phyloP scores from a whole-genome alignment of 2,797 vertebrate species.

The Pseudopleuronectes americanus region DNA sequence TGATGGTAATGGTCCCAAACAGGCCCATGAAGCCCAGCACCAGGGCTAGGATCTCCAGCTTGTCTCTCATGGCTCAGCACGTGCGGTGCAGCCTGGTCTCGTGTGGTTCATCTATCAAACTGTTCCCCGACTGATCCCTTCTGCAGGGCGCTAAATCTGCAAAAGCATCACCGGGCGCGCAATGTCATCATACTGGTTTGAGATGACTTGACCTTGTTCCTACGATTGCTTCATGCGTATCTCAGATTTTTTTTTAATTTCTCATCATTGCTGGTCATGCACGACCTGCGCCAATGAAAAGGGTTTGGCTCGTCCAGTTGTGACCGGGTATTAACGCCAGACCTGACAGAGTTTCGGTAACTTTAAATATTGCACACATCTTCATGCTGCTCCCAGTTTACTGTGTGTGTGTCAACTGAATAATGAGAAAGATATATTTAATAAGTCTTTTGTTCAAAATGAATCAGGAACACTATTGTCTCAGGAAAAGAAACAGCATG shows the following conservation, averaged over 20 bases:
- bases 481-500: neutral
- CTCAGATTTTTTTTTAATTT: neutral
- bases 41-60: slow-evolving; percentile 80
- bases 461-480: neutral
- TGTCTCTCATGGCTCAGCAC: slow-evolving; percentile 68
- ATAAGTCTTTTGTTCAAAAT: neutral
- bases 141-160: neutral
- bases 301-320: neutral
- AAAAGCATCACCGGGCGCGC: slow-evolving; percentile 6
- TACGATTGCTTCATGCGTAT: too few species aligned
- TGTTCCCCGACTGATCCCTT: neutral
- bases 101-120: neutral
- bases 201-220: neutral
- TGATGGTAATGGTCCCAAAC: slow-evolving; percentile 82
- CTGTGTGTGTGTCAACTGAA: neutral
- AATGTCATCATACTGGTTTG: slow-evolving; percentile 74
- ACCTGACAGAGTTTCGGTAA: too few species aligned
- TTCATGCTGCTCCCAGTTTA: too few species aligned
- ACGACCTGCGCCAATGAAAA: neutral
- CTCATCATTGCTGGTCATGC: neutral
- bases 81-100: neutral
- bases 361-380: too few species aligned
- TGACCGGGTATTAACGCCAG: neutral
- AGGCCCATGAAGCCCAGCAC: slow-evolving; percentile 83
- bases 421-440: neutral